Evolutionary conservation across 1,140 invertebrate genomes (phyloP).

Genomic region (Zeugodacus cucurbitae): DNA sequence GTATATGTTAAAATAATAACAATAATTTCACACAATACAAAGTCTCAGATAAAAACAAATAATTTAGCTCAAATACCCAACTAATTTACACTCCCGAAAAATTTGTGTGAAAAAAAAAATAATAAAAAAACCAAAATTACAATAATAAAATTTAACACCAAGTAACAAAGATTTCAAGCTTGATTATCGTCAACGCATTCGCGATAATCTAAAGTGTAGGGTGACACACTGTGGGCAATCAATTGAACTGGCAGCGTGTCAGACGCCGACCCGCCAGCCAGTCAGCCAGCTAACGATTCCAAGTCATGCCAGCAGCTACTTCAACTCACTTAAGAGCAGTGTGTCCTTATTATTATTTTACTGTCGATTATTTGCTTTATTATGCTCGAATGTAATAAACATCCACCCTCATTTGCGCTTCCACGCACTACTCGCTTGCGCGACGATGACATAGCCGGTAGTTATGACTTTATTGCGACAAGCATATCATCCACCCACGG

Average conservation of each 20-base stretch:
- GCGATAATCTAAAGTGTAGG: not conserved
- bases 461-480: slow-evolving; percentile 36
- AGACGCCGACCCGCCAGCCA: not conserved
- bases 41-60: not conserved
- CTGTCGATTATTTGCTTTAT: slow-evolving; percentile 37
- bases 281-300: not conserved
- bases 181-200: not conserved
- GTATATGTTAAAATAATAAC: not conserved
- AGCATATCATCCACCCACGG: slow-evolving; percentile 34
- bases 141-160: not conserved
- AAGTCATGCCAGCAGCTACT: not conserved
- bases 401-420: slow-evolving; percentile 26
- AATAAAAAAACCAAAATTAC: not conserved
- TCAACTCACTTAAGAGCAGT: not conserved
- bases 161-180: not conserved
- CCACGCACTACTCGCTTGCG: not conserved
- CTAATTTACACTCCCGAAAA: not conserved
- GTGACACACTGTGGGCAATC: not conserved
- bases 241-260: not conserved
- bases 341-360: slow-evolving; percentile 31
- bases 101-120: not conserved
- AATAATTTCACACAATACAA: not conserved
- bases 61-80: not conserved
- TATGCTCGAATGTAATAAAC: slow-evolving; percentile 37
- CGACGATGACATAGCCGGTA: not conserved